A percentile compares a stretch with the other conserved stretches of the same genome.
These are phyloP conservation scores for Gopherus evgoodei DNA, from an alignment of 2,113 vertebrate genomes.

Conservation along the genomic window DNA sequence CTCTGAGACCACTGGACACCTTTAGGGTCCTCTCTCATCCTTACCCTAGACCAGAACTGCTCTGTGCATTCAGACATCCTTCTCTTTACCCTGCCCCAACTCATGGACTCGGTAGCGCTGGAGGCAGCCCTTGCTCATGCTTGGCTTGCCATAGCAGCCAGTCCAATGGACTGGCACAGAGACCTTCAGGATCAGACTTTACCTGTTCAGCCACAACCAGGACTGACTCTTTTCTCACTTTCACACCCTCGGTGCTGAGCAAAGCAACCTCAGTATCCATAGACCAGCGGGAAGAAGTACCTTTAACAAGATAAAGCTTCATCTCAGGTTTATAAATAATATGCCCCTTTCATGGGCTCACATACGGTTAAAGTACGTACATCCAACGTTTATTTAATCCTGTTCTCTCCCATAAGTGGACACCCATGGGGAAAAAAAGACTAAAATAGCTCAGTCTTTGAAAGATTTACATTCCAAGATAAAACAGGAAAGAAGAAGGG, in stretches of 20 bases:
- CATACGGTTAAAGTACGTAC: constrained; percentile 30
- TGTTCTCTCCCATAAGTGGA: constrained; percentile 25
- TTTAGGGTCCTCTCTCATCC: constrained; percentile 96
- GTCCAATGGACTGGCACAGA: constrained; percentile 85
- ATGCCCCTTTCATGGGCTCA: constrained; percentile 2
- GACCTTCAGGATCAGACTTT: constrained; percentile 91
- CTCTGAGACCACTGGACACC: constrained; percentile 94
- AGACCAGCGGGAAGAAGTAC: constrained; percentile 98
- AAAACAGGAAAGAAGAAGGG: not conserved
- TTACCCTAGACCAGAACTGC: constrained; percentile 95
- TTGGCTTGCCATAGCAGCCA: constrained; percentile 92
- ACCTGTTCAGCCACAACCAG: constrained; percentile 92
- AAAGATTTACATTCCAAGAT: constrained; percentile 32
- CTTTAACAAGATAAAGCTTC: constrained; percentile 93
- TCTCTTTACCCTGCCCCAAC: constrained; percentile 89
- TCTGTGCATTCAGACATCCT: constrained; percentile 96
- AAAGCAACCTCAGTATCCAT: constrained; percentile 92
- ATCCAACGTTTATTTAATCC: constrained; percentile 53
- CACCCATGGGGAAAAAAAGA: not conserved
- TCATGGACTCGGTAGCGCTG: constrained; percentile 89
- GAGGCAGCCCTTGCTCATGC: constrained; percentile 92
- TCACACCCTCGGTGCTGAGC: constrained; percentile 95
- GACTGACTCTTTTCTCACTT: constrained; percentile 96
- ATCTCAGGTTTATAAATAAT: constrained; percentile 56
- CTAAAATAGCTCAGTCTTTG: constrained; percentile 15